These are phyloP conservation scores for Ptychochromis oligacanthus DNA, from an alignment of 2,113 vertebrate genomes.

Conservation along the genomic window DNA sequence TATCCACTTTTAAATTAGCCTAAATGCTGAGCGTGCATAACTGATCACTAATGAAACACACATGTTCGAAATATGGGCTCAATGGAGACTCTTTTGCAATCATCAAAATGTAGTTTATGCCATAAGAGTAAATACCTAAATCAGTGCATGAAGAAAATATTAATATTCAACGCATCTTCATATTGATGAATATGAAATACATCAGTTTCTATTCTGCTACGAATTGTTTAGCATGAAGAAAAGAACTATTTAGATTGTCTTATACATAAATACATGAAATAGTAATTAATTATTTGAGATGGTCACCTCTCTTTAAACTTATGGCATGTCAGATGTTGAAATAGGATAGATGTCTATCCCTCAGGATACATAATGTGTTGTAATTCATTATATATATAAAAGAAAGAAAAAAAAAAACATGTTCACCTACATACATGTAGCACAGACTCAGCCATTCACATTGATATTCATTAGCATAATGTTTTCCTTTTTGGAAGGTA, in stretches of 20 bases:
- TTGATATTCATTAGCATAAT: accelerated
- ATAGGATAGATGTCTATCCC: not conserved
- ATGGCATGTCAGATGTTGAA: not conserved
- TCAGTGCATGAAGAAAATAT: not conserved
- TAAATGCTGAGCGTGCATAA: too few species aligned
- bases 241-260: not conserved
- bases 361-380: not conserved
- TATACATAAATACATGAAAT: not conserved
- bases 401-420: too few species aligned
- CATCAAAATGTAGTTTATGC: not conserved
- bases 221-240: not conserved
- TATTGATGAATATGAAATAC: not conserved
- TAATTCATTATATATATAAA: not conserved
- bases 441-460: not conserved
- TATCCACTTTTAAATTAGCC: not conserved
- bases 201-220: not conserved
- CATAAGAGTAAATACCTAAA: not conserved
- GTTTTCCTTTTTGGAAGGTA: not conserved
- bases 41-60: not conserved
- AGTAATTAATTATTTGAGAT: not conserved
- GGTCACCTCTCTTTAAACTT: not conserved
- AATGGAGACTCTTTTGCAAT: not conserved
- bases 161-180: not conserved
- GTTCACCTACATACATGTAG: too few species aligned
- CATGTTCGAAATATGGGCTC: too few species aligned